Evolutionary conservation across 2,113 vertebrate genomes (phyloP).

Genomic region (Aegithalos caudatus): DNA sequence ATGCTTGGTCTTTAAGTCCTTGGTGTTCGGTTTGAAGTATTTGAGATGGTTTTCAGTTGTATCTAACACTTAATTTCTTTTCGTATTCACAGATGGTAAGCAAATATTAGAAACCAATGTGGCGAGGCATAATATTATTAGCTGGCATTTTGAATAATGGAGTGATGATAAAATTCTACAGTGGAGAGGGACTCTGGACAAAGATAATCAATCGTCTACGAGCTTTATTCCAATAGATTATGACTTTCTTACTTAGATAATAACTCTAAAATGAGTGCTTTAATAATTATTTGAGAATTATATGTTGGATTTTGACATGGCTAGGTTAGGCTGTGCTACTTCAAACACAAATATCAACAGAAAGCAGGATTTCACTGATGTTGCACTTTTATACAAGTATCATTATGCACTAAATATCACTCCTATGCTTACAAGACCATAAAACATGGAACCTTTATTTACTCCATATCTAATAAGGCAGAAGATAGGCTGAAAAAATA

Average conservation of each 20-base stretch:
- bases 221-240: background rate
- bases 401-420: background rate
- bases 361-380: background rate
- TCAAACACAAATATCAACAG: background rate
- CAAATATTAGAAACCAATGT: slow-evolving; percentile 43
- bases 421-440: background rate
- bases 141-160: slow-evolving; percentile 42
- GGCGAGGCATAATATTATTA: slow-evolving; percentile 23
- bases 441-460: background rate
- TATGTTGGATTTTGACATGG: background rate
- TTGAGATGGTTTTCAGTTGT: background rate
- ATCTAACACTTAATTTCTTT: slow-evolving; percentile 49
- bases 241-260: background rate
- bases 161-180: background rate
- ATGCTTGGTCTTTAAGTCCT: background rate
- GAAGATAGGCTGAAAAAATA: background rate
- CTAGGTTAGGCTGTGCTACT: background rate
- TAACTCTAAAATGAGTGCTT: background rate
- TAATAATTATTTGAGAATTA: background rate
- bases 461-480: background rate
- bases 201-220: background rate
- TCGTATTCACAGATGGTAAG: slow-evolving; percentile 19
- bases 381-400: background rate
- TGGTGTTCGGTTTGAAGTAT: slow-evolving; percentile 13
- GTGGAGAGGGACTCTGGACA: background rate